Conservation (phyloP, 2,113 vertebrate species). For the Upupa epops region DNA sequence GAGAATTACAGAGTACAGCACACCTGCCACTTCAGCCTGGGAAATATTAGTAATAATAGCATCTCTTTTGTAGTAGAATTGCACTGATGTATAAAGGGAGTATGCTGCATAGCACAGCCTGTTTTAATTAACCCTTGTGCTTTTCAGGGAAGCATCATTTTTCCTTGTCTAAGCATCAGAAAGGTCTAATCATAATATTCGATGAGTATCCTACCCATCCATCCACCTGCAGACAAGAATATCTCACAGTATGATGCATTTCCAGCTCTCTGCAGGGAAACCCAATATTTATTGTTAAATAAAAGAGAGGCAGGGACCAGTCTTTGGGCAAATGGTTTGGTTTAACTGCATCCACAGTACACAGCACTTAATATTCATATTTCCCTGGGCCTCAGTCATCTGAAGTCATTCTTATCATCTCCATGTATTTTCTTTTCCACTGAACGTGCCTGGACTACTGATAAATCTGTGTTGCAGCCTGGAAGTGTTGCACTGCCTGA, state of each 20-base stretch:
- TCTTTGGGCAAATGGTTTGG: neutral
- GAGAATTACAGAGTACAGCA: neutral
- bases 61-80: neutral
- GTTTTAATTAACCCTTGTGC: neutral
- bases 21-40: neutral
- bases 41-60: neutral
- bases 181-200: neutral
- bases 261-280: neutral
- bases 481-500: neutral
- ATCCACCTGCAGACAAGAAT: neutral
- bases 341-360: neutral
- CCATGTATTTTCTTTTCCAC: neutral
- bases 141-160: neutral
- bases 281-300: neutral
- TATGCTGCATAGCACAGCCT: neutral
- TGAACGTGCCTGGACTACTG: neutral
- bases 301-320: neutral
- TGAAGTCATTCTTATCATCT: neutral
- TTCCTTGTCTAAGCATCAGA: neutral
- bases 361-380: neutral
- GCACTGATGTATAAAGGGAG: neutral
- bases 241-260: neutral
- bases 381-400: neutral
- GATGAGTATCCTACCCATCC: neutral
- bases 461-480: neutral